Evolutionary conservation across 2,888 invertebrate genomes (phyloP), one percentile per base, ranked within the genome.

Genomic region (Cylloceria caligata): DNA sequence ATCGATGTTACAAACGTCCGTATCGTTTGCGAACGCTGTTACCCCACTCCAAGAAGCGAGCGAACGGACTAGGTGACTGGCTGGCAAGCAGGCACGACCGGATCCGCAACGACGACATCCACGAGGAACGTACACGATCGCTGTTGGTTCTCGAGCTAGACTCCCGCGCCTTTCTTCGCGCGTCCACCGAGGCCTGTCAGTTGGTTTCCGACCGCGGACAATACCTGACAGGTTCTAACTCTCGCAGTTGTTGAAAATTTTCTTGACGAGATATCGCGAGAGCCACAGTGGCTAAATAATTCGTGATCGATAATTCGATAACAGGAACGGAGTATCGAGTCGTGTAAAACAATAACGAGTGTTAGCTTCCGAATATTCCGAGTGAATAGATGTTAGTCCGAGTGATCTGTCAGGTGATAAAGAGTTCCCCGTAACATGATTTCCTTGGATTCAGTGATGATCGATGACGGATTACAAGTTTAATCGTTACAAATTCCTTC

Each of bases 81-180:
- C 60, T 69, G 34, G 80, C 80, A 57, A 57, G 73, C 73, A 78
- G 68, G 60, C 80, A 75, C 80, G 80, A 80, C 75, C 80, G 80
- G 80, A 80, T 80, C 80, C 80, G 74, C 80, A 69, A 80, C 74
- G 64, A 69, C 68, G 45, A 55, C 62, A 75, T 80, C 69, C 69
- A 75, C 74, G 69, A 80, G 80, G 52, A 80, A 80, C 67, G 72
- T 55, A 34, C 60, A 68, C 75, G 75, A 68, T 60, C 67, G 45
- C 52, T 42, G 65, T 39, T 42, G 65, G 39, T 30, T 47, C 47
- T 52, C 6, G 64, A 42, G 52, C 27, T 52, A 68, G 67, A 85
- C 88, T 89, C 91, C 89, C 91, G 91, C 91, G 87, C 90, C 91
- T 92, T 91, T 91, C 91, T 90, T 91, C 89, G 87, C 87, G 88